Evolutionary conservation across 2,888 invertebrate species (phyloP).

Genomic region (Cistogaster globosa): DNA sequence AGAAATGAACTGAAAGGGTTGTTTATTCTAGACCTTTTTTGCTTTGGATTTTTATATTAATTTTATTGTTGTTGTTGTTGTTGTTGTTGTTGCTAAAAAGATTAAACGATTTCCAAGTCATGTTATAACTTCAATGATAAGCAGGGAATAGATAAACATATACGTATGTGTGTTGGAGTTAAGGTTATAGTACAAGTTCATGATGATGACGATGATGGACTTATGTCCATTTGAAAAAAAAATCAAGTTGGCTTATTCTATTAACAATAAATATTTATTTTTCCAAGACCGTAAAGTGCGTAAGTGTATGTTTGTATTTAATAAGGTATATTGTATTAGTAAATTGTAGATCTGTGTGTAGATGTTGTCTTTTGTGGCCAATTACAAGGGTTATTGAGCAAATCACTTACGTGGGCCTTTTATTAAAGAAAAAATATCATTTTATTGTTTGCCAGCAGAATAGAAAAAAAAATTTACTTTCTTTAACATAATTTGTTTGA

Average conservation of each 20-base stretch:
- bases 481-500: slow-evolving; percentile 81
- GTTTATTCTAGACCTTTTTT: slow-evolving; percentile 4
- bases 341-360: slow-evolving; percentile 55
- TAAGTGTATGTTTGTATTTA: slow-evolving; percentile 40
- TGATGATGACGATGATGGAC: slow-evolving; percentile 76
- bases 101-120: slow-evolving; percentile 82
- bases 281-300: slow-evolving; percentile 6
- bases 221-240: slow-evolving; percentile 71
- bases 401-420: slow-evolving; percentile 76
- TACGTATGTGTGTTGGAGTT: slow-evolving; percentile 21
- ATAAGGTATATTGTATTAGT: slow-evolving; percentile 70
- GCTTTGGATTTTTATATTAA: neutral
- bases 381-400: slow-evolving; percentile 82
- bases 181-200: slow-evolving; percentile 34
- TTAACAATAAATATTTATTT: neutral
- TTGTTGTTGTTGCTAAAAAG: slow-evolving; percentile 73
- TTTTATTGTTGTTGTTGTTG: slow-evolving; percentile 36
- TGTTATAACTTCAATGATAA: slow-evolving; percentile 75
- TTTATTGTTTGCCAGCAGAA: slow-evolving; percentile 49
- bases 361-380: slow-evolving; percentile 73
- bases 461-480: slow-evolving; percentile 75
- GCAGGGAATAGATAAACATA: neutral
- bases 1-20: slow-evolving; percentile 69
- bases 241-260: slow-evolving; percentile 2
- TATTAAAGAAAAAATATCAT: slow-evolving; percentile 30